Evolutionary conservation across 2,888 invertebrate species (phyloP), one percentile per base, ranked within the genome.

Genomic region (Drosophila mercatorum): DNA sequence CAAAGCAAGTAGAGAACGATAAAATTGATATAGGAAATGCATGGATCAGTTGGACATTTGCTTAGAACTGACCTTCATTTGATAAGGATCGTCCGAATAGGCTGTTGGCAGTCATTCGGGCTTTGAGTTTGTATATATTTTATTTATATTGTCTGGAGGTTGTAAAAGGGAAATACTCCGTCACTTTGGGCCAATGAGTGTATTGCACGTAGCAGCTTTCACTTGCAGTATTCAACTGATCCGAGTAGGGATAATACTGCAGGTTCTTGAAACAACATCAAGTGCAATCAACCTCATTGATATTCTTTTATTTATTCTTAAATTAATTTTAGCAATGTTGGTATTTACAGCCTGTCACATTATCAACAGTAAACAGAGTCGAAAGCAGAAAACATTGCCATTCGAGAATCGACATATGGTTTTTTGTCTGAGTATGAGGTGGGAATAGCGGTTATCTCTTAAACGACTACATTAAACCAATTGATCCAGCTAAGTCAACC

Each of bases 351-450:
- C 36, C 22, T 22, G 22, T 22, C 28, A 11, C 26, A 44, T 46
- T 49, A 74, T 74, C 76, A 70, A 58, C 53, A n/a, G 17, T 41
- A 46, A 70, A 58, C 53, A n/a, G 17, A 41, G 40, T 34, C 17
- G n/a, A 31, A 31, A 31, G 31, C 31, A 22, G 22, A 31, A 31
- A 40, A 46, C 62, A 62, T 10, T 17, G 38, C 10, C 34, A 58
- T 52, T 60, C 17, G 12, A 7, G 44, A 43, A 1, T 63, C 53
- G 49, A 65, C 61, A 70, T 47, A 56, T 51, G 76, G 55, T 71
- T 66, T 46, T n/a, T 11, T 22, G 22, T 17, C 26, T 36, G 40
- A 47, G 47, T 28, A 10, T 36, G 22, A 10, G 10, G 0, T 44
- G 22, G 22, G 17, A 3, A 22, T 22, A 6, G 10, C 26, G 43